Base-by-base conservation (phyloP, 2,113 vertebrate species). In the Xyliphius kryptos region DNA sequence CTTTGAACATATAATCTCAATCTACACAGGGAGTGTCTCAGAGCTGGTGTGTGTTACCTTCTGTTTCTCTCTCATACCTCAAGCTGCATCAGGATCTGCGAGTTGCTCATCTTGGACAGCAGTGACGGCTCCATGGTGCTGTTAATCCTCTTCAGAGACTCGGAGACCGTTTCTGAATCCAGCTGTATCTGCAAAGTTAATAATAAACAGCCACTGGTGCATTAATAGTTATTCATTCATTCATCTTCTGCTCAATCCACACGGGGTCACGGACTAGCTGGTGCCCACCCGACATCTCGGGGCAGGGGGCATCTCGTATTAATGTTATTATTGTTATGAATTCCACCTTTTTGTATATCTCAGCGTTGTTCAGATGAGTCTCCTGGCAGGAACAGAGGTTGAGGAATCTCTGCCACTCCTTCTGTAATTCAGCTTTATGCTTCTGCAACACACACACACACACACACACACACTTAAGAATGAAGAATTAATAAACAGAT, bases 301-400 rank as follows among this genome's bases (percentile, higher is more conserved):
- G n/a, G n/a, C n/a, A n/a, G n/a, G n/a, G n/a, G n/a, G n/a, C n/a
- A n/a, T n/a, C n/a, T n/a, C n/a, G n/a, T n/a, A n/a, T n/a, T n/a
- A n/a, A n/a, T n/a, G n/a, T n/a, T n/a, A n/a, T n/a, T n/a, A n/a
- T n/a, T n/a, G n/a, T n/a, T n/a, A n/a, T n/a, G n/a, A n/a, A n/a
- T n/a, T n/a, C 4, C 86, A 97, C 95, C 89, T 88, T 90, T 76
- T 79, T 92, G 46, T 97, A 97, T 15, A 70, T 80, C 53, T 94
- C 90, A 41, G 94, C 80, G 0, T 76, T 92, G 73, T 90, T 88
- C 82, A 98, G 82, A 4, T 97, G 96, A 6, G 74, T 78, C 66
- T 98, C 94, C 76, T 98, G 90, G 56, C 94, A 94, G 70, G 94
- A 85, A 68, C 92, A 97, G 63, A 99, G 80, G 71, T 94, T 97